Conservation (phyloP, 2,797 vertebrate species). For the Anabacerthia variegaticeps region DNA sequence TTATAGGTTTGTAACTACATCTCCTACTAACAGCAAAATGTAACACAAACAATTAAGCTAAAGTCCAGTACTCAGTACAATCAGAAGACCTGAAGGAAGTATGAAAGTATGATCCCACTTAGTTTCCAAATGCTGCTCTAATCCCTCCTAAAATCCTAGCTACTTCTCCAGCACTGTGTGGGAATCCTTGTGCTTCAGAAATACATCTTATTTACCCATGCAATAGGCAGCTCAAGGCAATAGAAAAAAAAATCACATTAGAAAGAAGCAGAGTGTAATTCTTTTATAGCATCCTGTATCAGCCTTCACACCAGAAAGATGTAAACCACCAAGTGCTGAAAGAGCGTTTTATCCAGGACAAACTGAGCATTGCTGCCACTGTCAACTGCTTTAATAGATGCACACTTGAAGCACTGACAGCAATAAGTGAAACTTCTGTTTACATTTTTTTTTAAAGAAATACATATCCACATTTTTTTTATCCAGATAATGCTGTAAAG, state of each 20-base stretch:
- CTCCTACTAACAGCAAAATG: background rate
- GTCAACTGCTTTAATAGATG: constrained; percentile 47
- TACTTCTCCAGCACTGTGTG: background rate
- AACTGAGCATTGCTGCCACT: constrained; percentile 46
- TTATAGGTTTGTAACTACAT: background rate
- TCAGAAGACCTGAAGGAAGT: background rate
- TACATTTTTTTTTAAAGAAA: constrained; percentile 57
- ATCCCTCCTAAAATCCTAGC: constrained; percentile 19
- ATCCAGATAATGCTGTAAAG: constrained; percentile 66
- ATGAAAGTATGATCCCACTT: background rate
- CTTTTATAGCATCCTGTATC: constrained; percentile 46
- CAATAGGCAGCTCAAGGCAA: constrained; percentile 39
- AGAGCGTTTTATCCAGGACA: constrained; percentile 27
- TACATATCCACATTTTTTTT: constrained; percentile 32
- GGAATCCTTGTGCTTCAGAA: constrained; percentile 36
- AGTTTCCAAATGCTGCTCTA: constrained; percentile 12
- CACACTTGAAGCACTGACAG: constrained; percentile 51
- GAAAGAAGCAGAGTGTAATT: background rate
- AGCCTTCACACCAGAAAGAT: constrained; percentile 63
- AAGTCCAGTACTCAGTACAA: background rate
- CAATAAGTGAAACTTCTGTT: constrained; percentile 65
- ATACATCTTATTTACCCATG: constrained; percentile 28
- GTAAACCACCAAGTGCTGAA: constrained; percentile 47
- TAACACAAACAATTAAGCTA: background rate
- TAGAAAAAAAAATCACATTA: constrained; percentile 14